These are phyloP conservation scores for Odontamblyopus rebecca DNA, from an alignment of 2,797 vertebrate species.

Conservation along the genomic window DNA sequence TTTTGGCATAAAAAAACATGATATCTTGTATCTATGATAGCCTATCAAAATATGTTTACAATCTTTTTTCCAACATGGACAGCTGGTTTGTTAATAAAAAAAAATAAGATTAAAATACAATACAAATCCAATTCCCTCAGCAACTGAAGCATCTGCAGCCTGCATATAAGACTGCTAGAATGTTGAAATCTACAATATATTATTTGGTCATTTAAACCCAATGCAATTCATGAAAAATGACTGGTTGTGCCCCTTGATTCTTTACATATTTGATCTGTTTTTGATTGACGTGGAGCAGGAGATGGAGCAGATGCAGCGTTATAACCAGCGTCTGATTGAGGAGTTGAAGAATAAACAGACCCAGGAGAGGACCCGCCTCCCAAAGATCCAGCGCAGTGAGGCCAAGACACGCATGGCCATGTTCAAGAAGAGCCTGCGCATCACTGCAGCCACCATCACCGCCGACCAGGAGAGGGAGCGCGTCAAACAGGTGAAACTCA, in stretches of 20 bases:
- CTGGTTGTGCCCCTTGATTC: not conserved
- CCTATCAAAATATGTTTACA: too few species aligned
- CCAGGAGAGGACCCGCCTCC: constrained; percentile 88
- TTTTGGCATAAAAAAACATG: too few species aligned
- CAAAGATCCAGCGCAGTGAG: constrained; percentile 96
- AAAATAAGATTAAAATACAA: too few species aligned
- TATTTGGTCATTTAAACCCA: too few species aligned
- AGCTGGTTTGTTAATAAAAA: too few species aligned
- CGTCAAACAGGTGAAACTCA: constrained; percentile 88
- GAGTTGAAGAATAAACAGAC: constrained; percentile 93
- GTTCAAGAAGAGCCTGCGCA: constrained; percentile 98
- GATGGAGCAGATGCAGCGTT: constrained; percentile 98
- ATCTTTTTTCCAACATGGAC: too few species aligned
- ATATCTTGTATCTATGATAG: too few species aligned
- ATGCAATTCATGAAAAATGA: too few species aligned
- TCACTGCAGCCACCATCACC: constrained; percentile 84
- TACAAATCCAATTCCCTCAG: too few species aligned
- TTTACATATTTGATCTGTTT: not conserved
- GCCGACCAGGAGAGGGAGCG: constrained; percentile 94
- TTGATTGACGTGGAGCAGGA: constrained; percentile 75
- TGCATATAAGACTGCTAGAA: too few species aligned
- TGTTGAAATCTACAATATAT: too few species aligned
- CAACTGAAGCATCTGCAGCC: too few species aligned
- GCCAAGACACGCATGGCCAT: constrained; percentile 99
- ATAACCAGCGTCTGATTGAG: constrained; percentile 93